A percentile compares a stretch with the other conserved stretches of the same genome.
Conservation (phyloP, 1,140 invertebrate genomes). For the Oryzaephilus surinamensis region DNA sequence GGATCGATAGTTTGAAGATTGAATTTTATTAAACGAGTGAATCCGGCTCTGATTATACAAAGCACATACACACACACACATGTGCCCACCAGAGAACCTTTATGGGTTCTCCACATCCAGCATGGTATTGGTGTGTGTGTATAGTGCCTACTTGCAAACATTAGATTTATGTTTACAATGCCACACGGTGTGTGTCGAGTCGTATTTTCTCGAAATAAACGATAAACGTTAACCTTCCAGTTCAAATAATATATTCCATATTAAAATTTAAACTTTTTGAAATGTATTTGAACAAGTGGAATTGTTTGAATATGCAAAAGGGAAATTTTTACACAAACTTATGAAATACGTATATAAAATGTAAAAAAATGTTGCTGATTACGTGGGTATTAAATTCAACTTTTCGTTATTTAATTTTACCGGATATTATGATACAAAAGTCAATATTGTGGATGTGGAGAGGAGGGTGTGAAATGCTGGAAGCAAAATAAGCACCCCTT, state of each 20-base stretch:
- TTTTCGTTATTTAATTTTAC: no score
- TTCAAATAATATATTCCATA: not conserved
- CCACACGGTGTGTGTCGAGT: constrained; percentile 2
- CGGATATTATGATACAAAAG: no score
- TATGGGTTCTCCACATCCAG: no score
- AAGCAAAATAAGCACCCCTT: no score
- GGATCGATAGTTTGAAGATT: no score
- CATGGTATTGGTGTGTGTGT: no score
- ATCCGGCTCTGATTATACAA: no score
- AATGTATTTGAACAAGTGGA: not conserved
- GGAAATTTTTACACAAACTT: not conserved
- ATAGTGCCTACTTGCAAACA: constrained; percentile 1
- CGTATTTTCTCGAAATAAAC: constrained; percentile 8
- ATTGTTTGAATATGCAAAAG: not conserved
- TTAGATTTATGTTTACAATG: constrained; percentile 12
- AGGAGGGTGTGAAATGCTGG: no score
- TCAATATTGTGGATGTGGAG: no score
- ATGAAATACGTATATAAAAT: not conserved
- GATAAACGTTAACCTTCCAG: not conserved
- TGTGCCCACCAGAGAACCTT: not conserved
- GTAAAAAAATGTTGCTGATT: not conserved
- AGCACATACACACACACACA: no score
- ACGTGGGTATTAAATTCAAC: not conserved
- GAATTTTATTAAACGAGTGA: no score
- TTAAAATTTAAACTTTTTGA: not conserved